Conservation (phyloP, 2,888 invertebrate genomes). For the Cosmia pyralina region DNA sequence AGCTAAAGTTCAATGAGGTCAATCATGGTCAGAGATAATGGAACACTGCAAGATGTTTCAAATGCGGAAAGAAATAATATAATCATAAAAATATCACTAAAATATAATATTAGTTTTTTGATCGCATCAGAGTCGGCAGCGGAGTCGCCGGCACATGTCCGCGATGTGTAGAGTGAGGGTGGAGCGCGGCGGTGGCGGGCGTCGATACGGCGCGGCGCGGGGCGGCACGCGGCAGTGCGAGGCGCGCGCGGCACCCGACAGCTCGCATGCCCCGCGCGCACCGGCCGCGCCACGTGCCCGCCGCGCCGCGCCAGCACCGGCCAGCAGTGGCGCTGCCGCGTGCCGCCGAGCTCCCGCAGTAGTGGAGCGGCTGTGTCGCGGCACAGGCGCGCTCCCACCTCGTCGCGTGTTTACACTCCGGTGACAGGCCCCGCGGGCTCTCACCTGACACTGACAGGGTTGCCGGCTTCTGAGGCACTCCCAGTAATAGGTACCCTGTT, state of each 20-base stretch:
- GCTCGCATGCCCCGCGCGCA: slow-evolving; percentile 69
- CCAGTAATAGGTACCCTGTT: slow-evolving; percentile 52
- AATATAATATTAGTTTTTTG: slow-evolving; percentile 31
- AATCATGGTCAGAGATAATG: slow-evolving; percentile 18
- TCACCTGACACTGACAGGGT: slow-evolving; percentile 34
- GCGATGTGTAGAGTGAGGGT: slow-evolving; percentile 37
- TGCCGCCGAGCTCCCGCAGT: slow-evolving; percentile 51
- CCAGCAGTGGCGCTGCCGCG: slow-evolving; percentile 50
- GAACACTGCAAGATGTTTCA: slow-evolving; percentile 9
- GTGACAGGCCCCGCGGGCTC: slow-evolving; percentile 33
- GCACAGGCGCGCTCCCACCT: slow-evolving; percentile 42
- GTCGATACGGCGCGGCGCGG: slow-evolving; percentile 60
- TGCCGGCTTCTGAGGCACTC: slow-evolving; percentile 43
- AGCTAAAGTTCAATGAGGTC: not conserved
- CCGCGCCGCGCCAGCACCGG: slow-evolving; percentile 39
- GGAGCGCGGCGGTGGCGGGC: slow-evolving; percentile 62
- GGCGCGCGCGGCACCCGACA: slow-evolving; percentile 83
- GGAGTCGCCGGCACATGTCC: slow-evolving; percentile 34
- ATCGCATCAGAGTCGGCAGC: slow-evolving; percentile 18
- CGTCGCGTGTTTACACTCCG: slow-evolving; percentile 45
- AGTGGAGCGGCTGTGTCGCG: slow-evolving; percentile 39
- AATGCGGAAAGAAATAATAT: slow-evolving; percentile 27
- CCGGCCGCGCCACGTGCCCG: slow-evolving; percentile 64
- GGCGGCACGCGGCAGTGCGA: slow-evolving; percentile 77
- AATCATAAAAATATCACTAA: too few relatives aligned